Percentiles rank a stretch among this genome's conserved stretches.
Conservation (phyloP, 1,140 invertebrate genomes). For the Euura saliciscinereae region DNA sequence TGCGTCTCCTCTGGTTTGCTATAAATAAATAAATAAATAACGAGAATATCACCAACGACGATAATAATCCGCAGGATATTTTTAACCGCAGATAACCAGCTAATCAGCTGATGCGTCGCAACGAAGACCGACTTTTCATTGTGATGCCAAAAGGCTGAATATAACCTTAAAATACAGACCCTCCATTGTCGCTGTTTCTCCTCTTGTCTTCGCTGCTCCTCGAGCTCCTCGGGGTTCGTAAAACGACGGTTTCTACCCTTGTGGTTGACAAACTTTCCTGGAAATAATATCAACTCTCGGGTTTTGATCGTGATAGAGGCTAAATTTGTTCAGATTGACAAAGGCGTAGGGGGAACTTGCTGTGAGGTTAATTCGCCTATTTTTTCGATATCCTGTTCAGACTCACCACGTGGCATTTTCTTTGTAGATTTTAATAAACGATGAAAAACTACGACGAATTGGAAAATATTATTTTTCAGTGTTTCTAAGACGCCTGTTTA, state of each 20-base stretch:
- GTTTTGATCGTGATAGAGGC: no score
- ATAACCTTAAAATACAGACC: conserved; percentile 60
- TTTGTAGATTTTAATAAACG: background rate
- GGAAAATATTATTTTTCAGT: no score
- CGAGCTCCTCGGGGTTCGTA: conserved; percentile 91
- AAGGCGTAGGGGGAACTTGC: no score
- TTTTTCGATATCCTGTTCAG: no score
- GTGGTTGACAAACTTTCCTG: conserved; percentile 87
- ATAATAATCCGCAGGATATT: no score
- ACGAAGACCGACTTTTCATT: no score
- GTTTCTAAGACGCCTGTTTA: background rate
- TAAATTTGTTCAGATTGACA: no score
- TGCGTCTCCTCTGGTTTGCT: conserved; percentile 65
- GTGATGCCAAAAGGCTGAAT: background rate
- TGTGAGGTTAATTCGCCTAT: no score
- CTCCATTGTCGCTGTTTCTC: conserved; percentile 73
- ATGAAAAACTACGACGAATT: background rate
- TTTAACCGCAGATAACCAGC: no score
- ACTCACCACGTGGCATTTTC: background rate
- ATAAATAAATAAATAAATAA: conserved; percentile 17
- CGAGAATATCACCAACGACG: background rate
- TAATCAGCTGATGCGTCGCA: no score
- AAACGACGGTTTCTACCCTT: conserved; percentile 92
- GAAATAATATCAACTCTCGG: conserved; percentile 38
- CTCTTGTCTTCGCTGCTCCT: conserved; percentile 82